phyloP scores from a whole-genome alignment of 2,113 vertebrate species.

The Seriola quinqueradiata region DNA sequence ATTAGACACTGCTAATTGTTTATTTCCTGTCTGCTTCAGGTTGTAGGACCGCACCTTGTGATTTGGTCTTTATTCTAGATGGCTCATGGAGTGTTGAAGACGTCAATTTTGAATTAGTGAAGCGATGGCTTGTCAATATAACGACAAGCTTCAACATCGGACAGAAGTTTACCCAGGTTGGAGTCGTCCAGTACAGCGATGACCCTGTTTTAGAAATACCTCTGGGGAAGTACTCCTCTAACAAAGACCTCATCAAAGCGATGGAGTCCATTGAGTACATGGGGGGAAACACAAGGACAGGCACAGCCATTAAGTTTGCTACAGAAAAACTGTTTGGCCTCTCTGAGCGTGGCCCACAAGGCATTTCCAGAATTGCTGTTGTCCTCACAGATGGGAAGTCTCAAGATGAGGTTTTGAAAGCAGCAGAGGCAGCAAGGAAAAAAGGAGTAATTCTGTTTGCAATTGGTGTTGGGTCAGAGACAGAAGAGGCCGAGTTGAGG shows the following conservation, averaged over 20 bases:
- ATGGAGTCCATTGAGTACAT: constrained; percentile 93
- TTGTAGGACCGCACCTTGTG: constrained; percentile 94
- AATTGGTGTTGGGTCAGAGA: constrained; percentile 94
- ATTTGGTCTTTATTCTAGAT: constrained; percentile 97
- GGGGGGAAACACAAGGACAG: constrained; percentile 96
- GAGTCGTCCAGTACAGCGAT: constrained; percentile 97
- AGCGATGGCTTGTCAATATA: constrained; percentile 96
- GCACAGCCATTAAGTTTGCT: constrained; percentile 94
- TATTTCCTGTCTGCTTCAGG: constrained; percentile 82
- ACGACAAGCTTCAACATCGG: constrained; percentile 95
- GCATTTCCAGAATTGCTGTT: constrained; percentile 93
- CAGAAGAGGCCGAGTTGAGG: constrained; percentile 90
- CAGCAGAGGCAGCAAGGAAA: constrained; percentile 93
- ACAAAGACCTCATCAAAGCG: constrained; percentile 86
- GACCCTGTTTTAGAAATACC: constrained; percentile 94
- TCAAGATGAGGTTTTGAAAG: constrained; percentile 93
- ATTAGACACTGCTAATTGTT: constrained; percentile 18
- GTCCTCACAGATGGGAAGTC: constrained; percentile 97
- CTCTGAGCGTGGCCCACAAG: constrained; percentile 88
- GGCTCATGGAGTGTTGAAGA: constrained; percentile 97
- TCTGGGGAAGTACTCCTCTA: constrained; percentile 88
- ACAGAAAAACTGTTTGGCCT: constrained; percentile 93
- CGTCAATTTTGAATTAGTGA: constrained; percentile 97
- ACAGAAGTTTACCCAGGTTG: constrained; percentile 95
- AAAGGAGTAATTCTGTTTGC: constrained; percentile 95